A percentile compares a stretch with the other conserved stretches of the same genome.
Conservation (phyloP, 2,797 vertebrate genomes). For the Rhodeus uyekii region DNA sequence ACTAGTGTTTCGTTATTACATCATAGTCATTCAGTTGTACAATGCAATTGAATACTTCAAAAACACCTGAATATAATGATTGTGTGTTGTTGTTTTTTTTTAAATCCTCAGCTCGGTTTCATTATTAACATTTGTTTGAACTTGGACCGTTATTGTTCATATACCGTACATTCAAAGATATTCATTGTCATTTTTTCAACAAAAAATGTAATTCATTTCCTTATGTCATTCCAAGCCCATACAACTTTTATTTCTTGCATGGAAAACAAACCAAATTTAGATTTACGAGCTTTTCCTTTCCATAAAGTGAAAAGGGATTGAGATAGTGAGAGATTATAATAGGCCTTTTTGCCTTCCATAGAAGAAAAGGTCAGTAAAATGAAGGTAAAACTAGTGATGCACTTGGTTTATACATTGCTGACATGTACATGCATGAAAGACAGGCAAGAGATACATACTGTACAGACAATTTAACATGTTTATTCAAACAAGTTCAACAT, state of each 20-base stretch:
- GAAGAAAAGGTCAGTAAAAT: background rate
- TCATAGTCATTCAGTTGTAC: background rate
- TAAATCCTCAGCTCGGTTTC: background rate
- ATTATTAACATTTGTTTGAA: slow-evolving; percentile 11
- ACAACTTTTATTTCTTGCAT: background rate
- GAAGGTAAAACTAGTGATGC: background rate
- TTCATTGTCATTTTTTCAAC: background rate
- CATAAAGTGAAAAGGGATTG: background rate
- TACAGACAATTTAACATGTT: slow-evolving; percentile 54
- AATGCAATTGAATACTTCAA: background rate
- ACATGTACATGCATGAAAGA: slow-evolving; percentile 76
- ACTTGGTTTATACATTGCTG: slow-evolving; percentile 29
- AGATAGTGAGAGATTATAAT: too few species aligned
- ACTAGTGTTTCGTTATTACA: slow-evolving; percentile 8
- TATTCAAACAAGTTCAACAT: slow-evolving; percentile 49
- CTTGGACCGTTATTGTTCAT: background rate
- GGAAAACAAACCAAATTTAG: background rate
- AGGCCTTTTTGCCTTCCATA: background rate
- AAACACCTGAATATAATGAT: slow-evolving; percentile 11
- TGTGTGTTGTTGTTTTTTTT: background rate
- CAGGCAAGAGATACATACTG: slow-evolving; percentile 64
- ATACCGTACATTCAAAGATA: slow-evolving; percentile 9
- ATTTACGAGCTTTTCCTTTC: background rate
- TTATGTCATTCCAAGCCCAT: background rate
- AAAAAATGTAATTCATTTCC: background rate